Percentiles rank a stretch among this genome's conserved stretches.
phyloP scores from a whole-genome alignment of 1,140 invertebrate genomes.

The Rhyzopertha dominica region DNA sequence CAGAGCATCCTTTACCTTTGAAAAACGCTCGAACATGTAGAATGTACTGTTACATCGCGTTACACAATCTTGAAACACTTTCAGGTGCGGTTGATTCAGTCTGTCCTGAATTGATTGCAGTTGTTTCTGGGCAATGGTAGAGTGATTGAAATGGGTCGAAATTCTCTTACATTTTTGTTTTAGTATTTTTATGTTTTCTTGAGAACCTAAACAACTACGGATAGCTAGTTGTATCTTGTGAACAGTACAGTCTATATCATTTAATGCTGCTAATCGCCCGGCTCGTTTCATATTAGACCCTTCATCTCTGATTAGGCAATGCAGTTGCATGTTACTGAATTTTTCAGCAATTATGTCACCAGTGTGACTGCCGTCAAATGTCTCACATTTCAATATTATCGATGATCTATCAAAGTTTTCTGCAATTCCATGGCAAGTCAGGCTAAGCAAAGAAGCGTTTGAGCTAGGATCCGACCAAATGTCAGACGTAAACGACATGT shows the following conservation, averaged over 20 bases:
- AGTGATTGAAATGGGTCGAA: slow-evolving; percentile 31
- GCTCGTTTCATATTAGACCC: slow-evolving; percentile 32
- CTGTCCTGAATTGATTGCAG: slow-evolving; percentile 28
- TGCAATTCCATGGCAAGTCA: too few relatives aligned
- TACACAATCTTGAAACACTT: slow-evolving; percentile 37
- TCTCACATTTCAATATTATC: too few relatives aligned
- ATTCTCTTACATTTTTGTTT: slow-evolving; percentile 33
- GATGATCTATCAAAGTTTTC: too few relatives aligned
- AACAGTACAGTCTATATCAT: slow-evolving; percentile 27
- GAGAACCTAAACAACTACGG: slow-evolving; percentile 13
- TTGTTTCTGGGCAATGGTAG: slow-evolving; percentile 30
- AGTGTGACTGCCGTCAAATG: too few relatives aligned
- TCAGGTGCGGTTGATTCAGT: slow-evolving; percentile 33
- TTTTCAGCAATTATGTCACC: too few relatives aligned
- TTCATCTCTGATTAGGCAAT: slow-evolving; percentile 30
- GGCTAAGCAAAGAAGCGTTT: too few relatives aligned
- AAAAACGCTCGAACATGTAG: slow-evolving; percentile 36
- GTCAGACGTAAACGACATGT: too few relatives aligned
- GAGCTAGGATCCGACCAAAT: too few relatives aligned
- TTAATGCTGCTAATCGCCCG: slow-evolving; percentile 20
- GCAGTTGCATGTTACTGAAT: too few relatives aligned
- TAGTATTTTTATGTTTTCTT: slow-evolving; percentile 17
- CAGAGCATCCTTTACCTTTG: slow-evolving; percentile 25
- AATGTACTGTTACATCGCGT: slow-evolving; percentile 43
- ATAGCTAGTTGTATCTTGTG: slow-evolving; percentile 19